Evolutionary conservation across 2,113 vertebrate species (phyloP).

Genomic region (Ceyx melanurus): DNA sequence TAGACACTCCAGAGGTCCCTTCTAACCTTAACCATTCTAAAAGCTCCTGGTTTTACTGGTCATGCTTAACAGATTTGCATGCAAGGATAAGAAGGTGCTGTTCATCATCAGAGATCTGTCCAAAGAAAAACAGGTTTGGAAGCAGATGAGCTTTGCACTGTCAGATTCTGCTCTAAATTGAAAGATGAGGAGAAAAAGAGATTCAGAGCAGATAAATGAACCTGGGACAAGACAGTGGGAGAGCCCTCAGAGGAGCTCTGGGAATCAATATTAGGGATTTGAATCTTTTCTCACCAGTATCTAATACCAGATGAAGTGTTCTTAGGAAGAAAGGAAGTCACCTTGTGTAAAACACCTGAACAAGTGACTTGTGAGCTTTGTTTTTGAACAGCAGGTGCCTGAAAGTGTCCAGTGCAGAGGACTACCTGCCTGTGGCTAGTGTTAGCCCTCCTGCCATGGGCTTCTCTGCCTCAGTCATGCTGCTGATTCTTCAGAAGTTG

Average conservation of each 20-base stretch:
- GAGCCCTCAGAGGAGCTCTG: background rate
- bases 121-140: background rate
- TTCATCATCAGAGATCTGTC: background rate
- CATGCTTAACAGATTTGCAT: background rate
- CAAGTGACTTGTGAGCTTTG: background rate
- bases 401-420: background rate
- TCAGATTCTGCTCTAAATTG: background rate
- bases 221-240: background rate
- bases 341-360: background rate
- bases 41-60: background rate
- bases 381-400: background rate
- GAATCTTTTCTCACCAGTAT: background rate
- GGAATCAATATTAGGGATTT: background rate
- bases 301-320: background rate
- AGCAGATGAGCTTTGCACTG: background rate
- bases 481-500: background rate
- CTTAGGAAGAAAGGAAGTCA: background rate
- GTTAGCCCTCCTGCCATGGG: background rate
- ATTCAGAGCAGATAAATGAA: background rate
- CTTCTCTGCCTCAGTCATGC: background rate
- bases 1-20: background rate
- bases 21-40: background rate
- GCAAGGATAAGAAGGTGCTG: background rate
- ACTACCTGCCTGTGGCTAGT: background rate
- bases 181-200: background rate